Percentiles rank a stretch among this genome's conserved stretches.
phyloP scores from a whole-genome alignment of 2,113 vertebrate species.

The Peromyscus polionotus region DNA sequence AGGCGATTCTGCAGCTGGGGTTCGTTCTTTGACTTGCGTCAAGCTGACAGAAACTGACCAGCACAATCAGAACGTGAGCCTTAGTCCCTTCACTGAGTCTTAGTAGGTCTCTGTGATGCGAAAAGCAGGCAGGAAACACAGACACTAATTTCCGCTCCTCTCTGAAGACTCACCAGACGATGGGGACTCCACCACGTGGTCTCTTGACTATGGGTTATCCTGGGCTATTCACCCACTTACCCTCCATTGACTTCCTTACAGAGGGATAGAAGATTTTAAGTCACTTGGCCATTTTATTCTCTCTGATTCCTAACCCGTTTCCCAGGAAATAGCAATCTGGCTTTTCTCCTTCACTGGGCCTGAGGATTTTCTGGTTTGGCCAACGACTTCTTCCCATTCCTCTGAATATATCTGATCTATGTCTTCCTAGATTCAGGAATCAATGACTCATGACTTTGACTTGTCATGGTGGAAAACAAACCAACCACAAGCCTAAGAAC shows the following conservation, averaged over 20 bases:
- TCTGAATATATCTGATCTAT: background rate
- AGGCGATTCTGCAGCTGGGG: background rate
- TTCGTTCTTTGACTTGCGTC: background rate
- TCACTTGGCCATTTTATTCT: background rate
- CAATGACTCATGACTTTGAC: conserved; percentile 12
- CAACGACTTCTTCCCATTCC: background rate
- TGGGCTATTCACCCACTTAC: background rate
- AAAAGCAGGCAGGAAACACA: conserved; percentile 4
- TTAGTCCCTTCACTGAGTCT: background rate
- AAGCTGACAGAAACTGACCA: background rate
- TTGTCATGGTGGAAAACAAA: conserved; percentile 38
- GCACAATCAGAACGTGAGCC: background rate
- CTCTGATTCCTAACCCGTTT: background rate
- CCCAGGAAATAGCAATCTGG: background rate
- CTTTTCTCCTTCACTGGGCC: background rate
- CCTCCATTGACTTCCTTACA: conserved; percentile 3
- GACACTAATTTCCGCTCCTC: background rate
- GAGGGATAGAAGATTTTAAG: background rate
- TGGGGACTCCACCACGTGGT: background rate
- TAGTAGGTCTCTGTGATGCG: conserved; percentile 12
- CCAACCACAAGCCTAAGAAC: conserved; percentile 35
- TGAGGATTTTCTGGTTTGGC: background rate
- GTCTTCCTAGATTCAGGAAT: conserved; percentile 28
- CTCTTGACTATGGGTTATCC: background rate
- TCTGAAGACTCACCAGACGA: conserved; percentile 4